Base-by-base conservation (phyloP, 2,113 vertebrate genomes). In the Cephalopterus ornatus region DNA sequence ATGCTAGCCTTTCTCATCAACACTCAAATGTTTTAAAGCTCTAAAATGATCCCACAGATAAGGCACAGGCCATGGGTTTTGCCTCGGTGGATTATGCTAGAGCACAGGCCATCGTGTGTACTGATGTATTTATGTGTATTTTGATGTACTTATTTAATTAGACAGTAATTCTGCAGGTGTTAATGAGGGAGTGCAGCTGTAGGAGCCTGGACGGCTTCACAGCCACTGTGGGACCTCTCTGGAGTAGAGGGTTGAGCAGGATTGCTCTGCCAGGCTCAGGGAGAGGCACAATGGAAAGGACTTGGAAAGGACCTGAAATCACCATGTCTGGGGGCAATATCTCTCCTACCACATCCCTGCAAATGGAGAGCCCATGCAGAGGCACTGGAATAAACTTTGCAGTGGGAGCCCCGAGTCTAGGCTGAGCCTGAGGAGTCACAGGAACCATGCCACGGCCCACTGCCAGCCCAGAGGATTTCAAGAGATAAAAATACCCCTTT, bases 361-460 rank as follows among this genome's bases (percentile, higher is more conserved):
- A 8, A 41, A 37, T 1, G 20, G 15, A 49, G 46, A 74, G 37
- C 23, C 20, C 20, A 0, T 0, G 6, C 6, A 24, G 50, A 30
- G 55, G 30, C 11, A 16, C 35, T 4, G 41, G 12, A 23, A 42
- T 8, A 28, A 37, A 32, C 8, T 71, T 39, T 63, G 65, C n/a
- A 35, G 30, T 0, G 3, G 52, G 59, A 77, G 42, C 18, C 8
- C 5, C 0, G 2, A 61, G 17, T 39, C 55, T 27, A 20, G 71
- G 5, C 6, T 14, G 59, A 63, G 47, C 33, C 33, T 2, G 28
- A 41, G 49, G 27, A 56, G 24, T 3, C 17, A 32, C 8, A 4
- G 58, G 76, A 65, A 14, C 11, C 44, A 16, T 15, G 5, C 5
- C 49, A 12, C 2, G 1, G 42, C 21, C 37, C 8, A 11, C 33